Evolutionary conservation across 2,888 invertebrate genomes (phyloP).

Genomic region (Oligia fasciuncula): DNA sequence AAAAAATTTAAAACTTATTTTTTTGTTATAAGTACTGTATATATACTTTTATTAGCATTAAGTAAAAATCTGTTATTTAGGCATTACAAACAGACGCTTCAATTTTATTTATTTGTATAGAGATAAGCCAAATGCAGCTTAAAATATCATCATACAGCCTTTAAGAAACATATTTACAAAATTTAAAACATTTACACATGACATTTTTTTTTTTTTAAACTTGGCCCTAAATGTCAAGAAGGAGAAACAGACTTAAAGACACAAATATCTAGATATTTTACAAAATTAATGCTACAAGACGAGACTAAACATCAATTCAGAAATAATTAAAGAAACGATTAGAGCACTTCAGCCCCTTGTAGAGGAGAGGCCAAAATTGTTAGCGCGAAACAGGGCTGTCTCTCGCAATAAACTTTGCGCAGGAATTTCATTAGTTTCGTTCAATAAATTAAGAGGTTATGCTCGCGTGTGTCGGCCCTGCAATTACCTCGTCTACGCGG

Average conservation of each 20-base stretch:
- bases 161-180: constrained; percentile 2
- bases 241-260: constrained; percentile 1
- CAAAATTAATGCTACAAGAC: constrained; percentile 75
- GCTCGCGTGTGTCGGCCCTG: constrained; percentile 89
- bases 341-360: constrained; percentile 74
- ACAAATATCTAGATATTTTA: constrained; percentile 59
- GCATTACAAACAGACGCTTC: too few species aligned
- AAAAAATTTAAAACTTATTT: too few species aligned
- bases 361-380: constrained; percentile 82
- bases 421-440: constrained; percentile 90
- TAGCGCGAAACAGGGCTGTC: constrained; percentile 87
- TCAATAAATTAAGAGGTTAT: constrained; percentile 90
- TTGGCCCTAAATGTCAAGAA: not conserved
- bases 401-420: constrained; percentile 87
- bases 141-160: not conserved
- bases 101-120: too few species aligned
- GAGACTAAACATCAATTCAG: constrained; percentile 84
- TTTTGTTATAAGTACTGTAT: too few species aligned
- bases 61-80: too few species aligned
- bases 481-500: constrained; percentile 86
- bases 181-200: not conserved
- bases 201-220: too few species aligned
- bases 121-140: not conserved
- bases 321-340: constrained; percentile 89
- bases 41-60: too few species aligned